Base-by-base conservation (phyloP, 2,113 vertebrate genomes). In the Burhinus oedicnemus region DNA sequence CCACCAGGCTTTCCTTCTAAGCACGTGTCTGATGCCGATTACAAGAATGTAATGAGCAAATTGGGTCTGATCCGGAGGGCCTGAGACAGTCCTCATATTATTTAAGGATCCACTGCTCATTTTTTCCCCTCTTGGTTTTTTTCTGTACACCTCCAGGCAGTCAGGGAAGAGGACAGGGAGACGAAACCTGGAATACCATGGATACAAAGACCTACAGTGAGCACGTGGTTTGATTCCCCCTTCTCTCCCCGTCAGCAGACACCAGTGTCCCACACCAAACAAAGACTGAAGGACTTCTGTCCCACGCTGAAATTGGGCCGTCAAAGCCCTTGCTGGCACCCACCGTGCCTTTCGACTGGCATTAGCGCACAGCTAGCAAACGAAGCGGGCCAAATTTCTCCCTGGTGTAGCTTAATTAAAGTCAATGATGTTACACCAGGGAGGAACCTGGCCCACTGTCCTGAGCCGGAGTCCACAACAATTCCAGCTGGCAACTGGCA, bases 371-470 rank as follows among this genome's bases (percentile, higher is more conserved):
- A 30, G 85, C 58, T 47, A 89, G 40, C 85, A 47, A 55, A 85
- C 3, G 5, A 54, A 81, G 40, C 9, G 5, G 80, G 93, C 94
- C 94, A 97, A 96, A 94, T 52, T 32, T 36, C 74, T 96, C 95
- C 94, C 97, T 12, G 80, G 92, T 13, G 87, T 8, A 42, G 89
- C 87, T 85, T 89, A 95, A 96, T 97, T 98, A 79, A 95, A 97
- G 83, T 60, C 96, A 92, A 25, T 51, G 95, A 97, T 93, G 94
- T 87, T 71, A 90, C 96, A 95, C 96, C 93, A 91, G 96, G 94
- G 97, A 96, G 85, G 96, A 93, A 94, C 89, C 93, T 94, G 92
- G 96, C 95, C 97, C 96, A 91, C 76, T 72, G 93, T 95, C 94
- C 95, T n/a, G 85, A 94, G 75, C 83, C 60, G 87, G 93, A 97